A percentile compares a stretch with the other conserved stretches of the same genome.
phyloP scores from a whole-genome alignment of 2,113 vertebrate genomes.

The Psephotus haematonotus region DNA sequence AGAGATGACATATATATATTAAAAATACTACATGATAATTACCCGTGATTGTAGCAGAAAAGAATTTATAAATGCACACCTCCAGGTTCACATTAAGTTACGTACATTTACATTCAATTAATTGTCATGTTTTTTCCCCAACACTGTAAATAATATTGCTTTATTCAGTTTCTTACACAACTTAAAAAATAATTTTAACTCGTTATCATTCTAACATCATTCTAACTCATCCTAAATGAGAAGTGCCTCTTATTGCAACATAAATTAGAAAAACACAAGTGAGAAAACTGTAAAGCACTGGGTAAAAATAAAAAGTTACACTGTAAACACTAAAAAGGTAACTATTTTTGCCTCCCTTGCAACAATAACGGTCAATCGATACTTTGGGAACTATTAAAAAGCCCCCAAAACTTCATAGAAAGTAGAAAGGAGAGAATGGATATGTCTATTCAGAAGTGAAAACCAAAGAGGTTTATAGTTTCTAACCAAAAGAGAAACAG shows the following conservation, averaged over 20 bases:
- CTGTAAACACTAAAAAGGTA: neutral
- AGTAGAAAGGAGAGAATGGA: neutral
- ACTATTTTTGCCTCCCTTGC: neutral
- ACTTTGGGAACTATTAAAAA: neutral
- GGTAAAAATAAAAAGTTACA: neutral
- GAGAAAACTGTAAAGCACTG: neutral
- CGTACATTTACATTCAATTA: neutral
- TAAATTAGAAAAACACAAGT: neutral
- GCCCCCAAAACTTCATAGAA: neutral
- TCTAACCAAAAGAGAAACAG: neutral
- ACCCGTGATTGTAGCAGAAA: neutral
- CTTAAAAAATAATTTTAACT: neutral
- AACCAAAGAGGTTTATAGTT: neutral
- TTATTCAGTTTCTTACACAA: neutral
- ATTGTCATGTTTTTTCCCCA: neutral
- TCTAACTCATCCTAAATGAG: neutral
- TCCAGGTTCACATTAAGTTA: neutral
- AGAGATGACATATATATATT: neutral
- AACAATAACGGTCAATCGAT: neutral
- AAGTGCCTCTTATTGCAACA: neutral
- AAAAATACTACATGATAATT: neutral
- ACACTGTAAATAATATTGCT: neutral
- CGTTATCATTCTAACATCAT: neutral
- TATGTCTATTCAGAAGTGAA: neutral
- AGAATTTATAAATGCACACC: neutral